Evolutionary conservation across 2,113 vertebrate genomes (phyloP), one percentile per base, ranked within the genome.

Genomic region (Regulus satrapa): DNA sequence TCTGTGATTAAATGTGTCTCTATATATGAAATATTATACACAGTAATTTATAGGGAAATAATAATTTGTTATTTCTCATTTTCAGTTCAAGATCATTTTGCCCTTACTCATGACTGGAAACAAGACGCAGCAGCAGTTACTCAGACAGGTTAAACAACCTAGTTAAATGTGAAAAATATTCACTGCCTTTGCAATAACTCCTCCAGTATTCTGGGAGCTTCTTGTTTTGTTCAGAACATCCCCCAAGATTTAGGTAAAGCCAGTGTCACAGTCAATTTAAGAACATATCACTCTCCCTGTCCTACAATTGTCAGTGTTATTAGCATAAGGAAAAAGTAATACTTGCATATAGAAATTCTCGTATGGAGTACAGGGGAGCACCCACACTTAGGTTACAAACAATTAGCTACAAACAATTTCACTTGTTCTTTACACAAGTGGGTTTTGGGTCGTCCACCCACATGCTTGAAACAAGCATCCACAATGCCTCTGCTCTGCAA

Each of bases 291-390:
- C 29, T 63, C 16, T 66, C 29, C 18, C 16, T 55, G 5, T 68
- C 29, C 29, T 32, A 29, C 14, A 68, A 8, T 18, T 26, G 3
- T 29, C 16, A 29, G 8, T 12, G 32, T 36, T 75, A 21, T 29
- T 72, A 38, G 4, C 38, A 26, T 29, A 45, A 85, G 20, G 4
- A 45, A 77, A 76, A 81, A 59, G 1, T 3, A 41, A 17, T 29
- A 14, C 16, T 58, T 19, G 3, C 5, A 4, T n/a, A 14, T 0
- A 41, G 29, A 73, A 73, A 73, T 25, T 48, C 12, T 41, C 10
- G 21, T 8, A 13, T 12, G 38, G 2, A 59, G 3, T 25, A 34
- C 1, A 2, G 11, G 9, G 8, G 1, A 18, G 5, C 10, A 75
- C 9, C 61, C 58, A 32, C 20, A 31, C 8, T 5, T 46, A 10